These are phyloP conservation scores for Rhagophthalmus giganteus DNA, from an alignment of 2,888 invertebrate species.

Conservation along the genomic window DNA sequence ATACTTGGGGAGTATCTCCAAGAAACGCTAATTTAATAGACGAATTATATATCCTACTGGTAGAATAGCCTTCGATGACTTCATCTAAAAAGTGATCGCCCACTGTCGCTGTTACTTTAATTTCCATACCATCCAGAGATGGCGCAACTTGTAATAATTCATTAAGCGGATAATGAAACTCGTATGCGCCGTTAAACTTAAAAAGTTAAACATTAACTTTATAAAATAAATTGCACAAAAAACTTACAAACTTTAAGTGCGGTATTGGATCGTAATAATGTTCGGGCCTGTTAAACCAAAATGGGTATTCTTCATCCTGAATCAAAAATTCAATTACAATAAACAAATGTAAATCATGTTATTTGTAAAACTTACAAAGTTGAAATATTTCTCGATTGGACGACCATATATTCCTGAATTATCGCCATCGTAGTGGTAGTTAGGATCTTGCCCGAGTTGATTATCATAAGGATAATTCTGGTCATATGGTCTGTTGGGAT, in stretches of 20 bases:
- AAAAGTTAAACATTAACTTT: constrained; percentile 22
- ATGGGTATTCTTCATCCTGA: constrained; percentile 76
- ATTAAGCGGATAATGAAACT: constrained; percentile 83
- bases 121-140: constrained; percentile 75
- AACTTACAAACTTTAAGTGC: constrained; percentile 71
- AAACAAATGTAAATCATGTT: too few species aligned
- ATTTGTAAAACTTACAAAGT: constrained; percentile 63
- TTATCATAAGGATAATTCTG: constrained; percentile 6
- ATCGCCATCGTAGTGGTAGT: constrained; percentile 6
- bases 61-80: constrained; percentile 82
- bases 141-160: constrained; percentile 73
- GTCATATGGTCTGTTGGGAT: constrained; percentile 3
- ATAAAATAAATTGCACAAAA: too few species aligned
- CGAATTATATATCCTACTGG: constrained; percentile 85
- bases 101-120: constrained; percentile 81
- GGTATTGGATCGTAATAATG: constrained; percentile 65
- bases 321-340: constrained; percentile 34
- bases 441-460: constrained; percentile 1
- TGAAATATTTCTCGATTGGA: constrained; percentile 69
- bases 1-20: constrained; percentile 89
- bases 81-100: constrained; percentile 87
- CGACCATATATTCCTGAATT: constrained; percentile 36
- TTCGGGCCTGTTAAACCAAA: constrained; percentile 74
- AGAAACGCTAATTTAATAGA: constrained; percentile 81
- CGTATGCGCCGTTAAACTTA: constrained; percentile 87